Base-by-base conservation (phyloP, 35 echinoderm and acorn worm genomes). In the Apostichopus californicus region DNA sequence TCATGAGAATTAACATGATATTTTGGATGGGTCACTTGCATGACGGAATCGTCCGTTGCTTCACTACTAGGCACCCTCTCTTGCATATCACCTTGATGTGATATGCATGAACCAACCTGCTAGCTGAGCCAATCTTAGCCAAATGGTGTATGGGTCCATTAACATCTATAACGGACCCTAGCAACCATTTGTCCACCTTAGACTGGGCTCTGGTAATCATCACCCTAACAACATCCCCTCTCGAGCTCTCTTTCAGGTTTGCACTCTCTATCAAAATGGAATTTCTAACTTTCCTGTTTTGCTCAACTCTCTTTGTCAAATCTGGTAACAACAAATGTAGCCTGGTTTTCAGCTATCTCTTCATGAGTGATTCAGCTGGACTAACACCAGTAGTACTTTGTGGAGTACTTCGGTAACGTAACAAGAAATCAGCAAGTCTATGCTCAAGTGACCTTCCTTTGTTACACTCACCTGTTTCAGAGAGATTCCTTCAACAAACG, bases 311-410 rank as follows among this genome's bases (percentile, higher is more conserved):
- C 86, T 73, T 89, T 89, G 63, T 72, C 63, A 89, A 2, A 6
- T 73, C 63, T 89, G 65, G 86, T 73, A 5, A 17, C 23, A 89
- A 14, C 86, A 89, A 89, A 89, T 83, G 77, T 1, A 90, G 65
- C 17, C 90, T 56, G 7, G 85, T 92, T 58, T 55, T 17, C 4
- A 90, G 73, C 8, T 88, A 8, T 34, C 92, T 68, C 52, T 93
- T 89, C 92, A 96, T 81, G 8, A 94, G 57, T 87, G 93, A 78
- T 58, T 92, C 90, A 15, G 93, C 90, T 52, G 91, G 95, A 34
- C 85, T 54, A 77, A 90, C 18, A 0, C 86, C 91, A 52, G 90
- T 96, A 22, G 95, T 92, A 22, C 34, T 53, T 20, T 98, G 93
- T 54, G 87, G 88, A 25, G 96, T 95, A 34, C 55, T 86, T 55